Evolutionary conservation across 1,140 invertebrate genomes (phyloP).

Genomic region (Lucilia sericata): DNA sequence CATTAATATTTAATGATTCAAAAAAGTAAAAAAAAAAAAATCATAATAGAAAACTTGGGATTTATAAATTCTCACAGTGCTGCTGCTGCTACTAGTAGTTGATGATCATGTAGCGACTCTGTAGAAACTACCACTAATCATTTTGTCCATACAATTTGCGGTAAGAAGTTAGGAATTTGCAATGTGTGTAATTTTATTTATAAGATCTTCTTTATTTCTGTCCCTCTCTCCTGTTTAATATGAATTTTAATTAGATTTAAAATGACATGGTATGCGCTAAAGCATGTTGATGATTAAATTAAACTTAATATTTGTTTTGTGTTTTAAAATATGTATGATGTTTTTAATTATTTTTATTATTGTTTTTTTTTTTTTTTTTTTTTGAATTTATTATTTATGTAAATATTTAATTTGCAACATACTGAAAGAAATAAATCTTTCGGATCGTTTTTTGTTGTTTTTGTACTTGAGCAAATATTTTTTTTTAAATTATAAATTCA

Average conservation of each 20-base stretch:
- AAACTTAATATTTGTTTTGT: too few relatives aligned
- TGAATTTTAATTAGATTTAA: not conserved
- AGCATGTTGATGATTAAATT: not conserved
- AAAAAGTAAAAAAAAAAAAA: not conserved
- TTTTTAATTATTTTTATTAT: too few relatives aligned
- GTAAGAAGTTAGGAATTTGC: not conserved
- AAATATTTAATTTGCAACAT: not conserved
- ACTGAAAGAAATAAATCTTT: not conserved
- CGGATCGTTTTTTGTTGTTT: too few relatives aligned
- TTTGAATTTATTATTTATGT: not conserved
- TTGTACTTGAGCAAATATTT: not conserved
- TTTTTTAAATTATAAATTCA: not conserved
- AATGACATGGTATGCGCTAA: not conserved
- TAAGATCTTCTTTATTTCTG: not conserved
- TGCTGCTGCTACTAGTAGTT: too few relatives aligned
- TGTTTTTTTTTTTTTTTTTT: too few relatives aligned
- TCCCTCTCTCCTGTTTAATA: too few relatives aligned
- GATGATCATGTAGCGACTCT: too few relatives aligned
- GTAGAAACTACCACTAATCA: too few relatives aligned
- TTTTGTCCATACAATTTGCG: too few relatives aligned
- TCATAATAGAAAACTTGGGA: not conserved
- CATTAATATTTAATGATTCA: slow-evolving; percentile 39
- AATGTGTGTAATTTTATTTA: not conserved
- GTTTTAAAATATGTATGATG: too few relatives aligned
- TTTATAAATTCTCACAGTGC: too few relatives aligned